Base-by-base conservation (phyloP, 1,140 invertebrate genomes). In the Monochamus saltuarius region DNA sequence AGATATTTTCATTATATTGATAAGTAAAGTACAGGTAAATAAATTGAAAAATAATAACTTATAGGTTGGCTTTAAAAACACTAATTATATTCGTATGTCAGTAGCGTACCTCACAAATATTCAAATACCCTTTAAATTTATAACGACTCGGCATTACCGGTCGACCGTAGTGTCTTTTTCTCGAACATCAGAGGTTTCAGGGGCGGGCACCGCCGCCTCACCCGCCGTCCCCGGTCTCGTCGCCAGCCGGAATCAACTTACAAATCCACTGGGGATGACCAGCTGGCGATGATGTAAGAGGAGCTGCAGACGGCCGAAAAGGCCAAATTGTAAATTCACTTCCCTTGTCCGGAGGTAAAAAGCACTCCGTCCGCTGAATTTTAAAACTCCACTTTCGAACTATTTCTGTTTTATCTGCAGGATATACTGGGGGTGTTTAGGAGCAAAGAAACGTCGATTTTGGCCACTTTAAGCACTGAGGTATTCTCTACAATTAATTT, bases 301-400 rank as follows among this genome's bases (percentile, higher is more conserved):
- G 68, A 71, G 67, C 54, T 65, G 62, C 66, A 65, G 61, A 64
- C 64, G 64, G 61, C 55, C 69, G 66, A 70, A 74, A 64, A 61
- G 67, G 61, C 57, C 69, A 62, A 70, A 74, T 74, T 74, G 69
- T 69, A 74, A 74, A 74, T 74, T 74, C 73, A 73, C 69, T 74
- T 74, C 73, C 67, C 73, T 73, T 74, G 73, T 74, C 68, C 71
- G 62, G 65, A 63, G 65, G 71, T 68, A 70, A 74, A 74, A 74
- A 73, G 73, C 73, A 68, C 67, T 69, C 60, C 62, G 64, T 58
- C 50, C 50, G 64, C 59, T 67, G 68, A 63, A 70, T 70, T 70
- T 70, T 63, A 70, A 69, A 70, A 67, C 65, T 64, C 56, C 50
- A 65, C 56, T 65, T 62, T 62, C 59, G 45, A 59, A 62, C 56